Base-by-base conservation (phyloP, 2,113 vertebrate species). In the Nibea coibor region DNA sequence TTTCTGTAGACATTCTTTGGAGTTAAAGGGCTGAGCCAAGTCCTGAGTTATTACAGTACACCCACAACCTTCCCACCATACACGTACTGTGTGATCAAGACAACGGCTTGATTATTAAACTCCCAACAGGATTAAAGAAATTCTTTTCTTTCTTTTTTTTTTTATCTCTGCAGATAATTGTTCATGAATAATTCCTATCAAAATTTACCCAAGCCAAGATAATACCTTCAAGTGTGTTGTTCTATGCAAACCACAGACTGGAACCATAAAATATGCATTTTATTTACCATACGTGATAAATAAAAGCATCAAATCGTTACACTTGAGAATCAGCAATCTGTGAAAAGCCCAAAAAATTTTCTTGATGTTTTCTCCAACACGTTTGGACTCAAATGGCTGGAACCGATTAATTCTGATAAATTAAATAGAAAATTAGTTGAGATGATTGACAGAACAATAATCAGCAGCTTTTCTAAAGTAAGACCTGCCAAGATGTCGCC, bases 11-110 rank as follows among this genome's bases (percentile, higher is more conserved):
- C 50, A 58, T 20, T 71, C 26, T 73, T 62, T 35, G 5, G 39
- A 61, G 35, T 45, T 24, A 68, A 63, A 62, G 11, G 4, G 31
- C 19, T 5, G 65, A 58, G 67, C 51, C 51, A 53, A 63, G 48
- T 16, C 22, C 28, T 43, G 53, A 57, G 15, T 68, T 59, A 67
- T 69, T 50, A 31, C 50, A 22, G 65, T 74, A 68, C 28, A 62
- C 57, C 63, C 58, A 64, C 62, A 35, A 47, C 31, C n/a, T 70
- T 77, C 48, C 31, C 19, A 63, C 6, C 4, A 8, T 63, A 51
- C 35, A n/a, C 35, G 22, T 2, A 24, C 59, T 48, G 58, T 14
- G 11, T 42, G 59, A 53, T 57, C 35, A 39, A 39, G 35, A 39
- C 35, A 2, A 39, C 35, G 57, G 57, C 45, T 50, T 10, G 0